Percentiles rank a stretch among this genome's conserved stretches.
These are phyloP conservation scores for Burhinus oedicnemus DNA, from an alignment of 2,113 vertebrate genomes.

Conservation along the genomic window DNA sequence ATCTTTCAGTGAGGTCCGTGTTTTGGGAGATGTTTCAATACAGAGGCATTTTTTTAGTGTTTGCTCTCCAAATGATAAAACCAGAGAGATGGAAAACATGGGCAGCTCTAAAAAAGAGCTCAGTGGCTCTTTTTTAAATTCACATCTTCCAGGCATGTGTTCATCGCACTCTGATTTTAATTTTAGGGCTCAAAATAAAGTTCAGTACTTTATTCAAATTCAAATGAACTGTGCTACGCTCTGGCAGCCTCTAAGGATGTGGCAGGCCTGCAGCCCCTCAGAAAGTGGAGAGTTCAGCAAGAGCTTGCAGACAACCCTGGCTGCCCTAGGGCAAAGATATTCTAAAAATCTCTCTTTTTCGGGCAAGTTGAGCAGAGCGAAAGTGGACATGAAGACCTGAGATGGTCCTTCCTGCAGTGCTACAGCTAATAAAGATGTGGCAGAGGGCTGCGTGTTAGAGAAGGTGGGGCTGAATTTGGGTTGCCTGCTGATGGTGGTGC, in stretches of 20 bases:
- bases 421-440: not conserved
- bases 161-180: not conserved
- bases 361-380: not conserved
- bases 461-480: not conserved
- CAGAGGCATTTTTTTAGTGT: not conserved
- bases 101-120: not conserved
- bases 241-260: not conserved
- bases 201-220: conserved; percentile 43
- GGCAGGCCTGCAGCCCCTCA: not conserved
- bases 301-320: not conserved
- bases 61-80: conserved; percentile 13
- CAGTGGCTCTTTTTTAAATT: not conserved
- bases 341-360: not conserved
- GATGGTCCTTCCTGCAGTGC: not conserved
- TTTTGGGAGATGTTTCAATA: not conserved
- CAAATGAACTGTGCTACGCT: not conserved
- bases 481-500: not conserved
- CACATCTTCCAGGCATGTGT: not conserved
- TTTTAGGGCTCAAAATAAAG: conserved; percentile 47
- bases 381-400: not conserved
- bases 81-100: not conserved
- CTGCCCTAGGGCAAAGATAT: not conserved
- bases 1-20: not conserved
- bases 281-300: not conserved
- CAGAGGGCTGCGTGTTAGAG: not conserved